Evolutionary conservation across 2,797 vertebrate genomes (phyloP), one percentile per base, ranked within the genome.

Genomic region (Centroberyx gerrardi): DNA sequence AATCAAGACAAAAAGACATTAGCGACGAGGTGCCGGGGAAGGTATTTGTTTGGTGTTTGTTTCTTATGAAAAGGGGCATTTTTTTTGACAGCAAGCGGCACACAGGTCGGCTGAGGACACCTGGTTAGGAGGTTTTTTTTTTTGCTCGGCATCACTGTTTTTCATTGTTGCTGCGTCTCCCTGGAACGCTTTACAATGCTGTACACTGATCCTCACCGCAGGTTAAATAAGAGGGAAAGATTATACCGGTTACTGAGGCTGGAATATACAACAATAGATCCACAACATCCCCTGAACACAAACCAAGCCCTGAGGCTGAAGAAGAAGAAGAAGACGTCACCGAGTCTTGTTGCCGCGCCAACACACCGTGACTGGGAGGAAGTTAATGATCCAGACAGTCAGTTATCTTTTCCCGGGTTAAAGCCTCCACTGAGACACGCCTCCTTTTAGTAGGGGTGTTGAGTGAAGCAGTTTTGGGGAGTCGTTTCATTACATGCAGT

Each of bases 91-190:
- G 27, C 14, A 31, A 49, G 15, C 4, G 44, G 38, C 36, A 5
- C 27, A 7, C 27, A 2, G 70, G 70, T 80, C 46, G 68, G 29
- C 67, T 28, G 44, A 79, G 77, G 77, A 75, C 61, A 48, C 68
- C 49, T 59, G 51, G 17, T 53, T 15, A 5, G 1, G 6, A 29
- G 60, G 9, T 17, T 27, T 42, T 13, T 40, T 14, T 62, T 28
- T 28, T 46, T 46, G 1, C 42, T 31, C 17, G 18, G 27, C 27
- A 28, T 3, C 12, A 71, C 52, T 12, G 61, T 29, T 65, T 74
- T 62, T 36, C 67, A 48, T n/a, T 55, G 71, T 76, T 62, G 49
- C 31, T 14, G 2, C 48, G 40, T 74, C 68, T 64, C 22, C 48
- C 31, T 49, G 62, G 36, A 71, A 36, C 1, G 1, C 8, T 54